phyloP scores from a whole-genome alignment of 2,797 vertebrate species.

The Chelon labrosus region DNA sequence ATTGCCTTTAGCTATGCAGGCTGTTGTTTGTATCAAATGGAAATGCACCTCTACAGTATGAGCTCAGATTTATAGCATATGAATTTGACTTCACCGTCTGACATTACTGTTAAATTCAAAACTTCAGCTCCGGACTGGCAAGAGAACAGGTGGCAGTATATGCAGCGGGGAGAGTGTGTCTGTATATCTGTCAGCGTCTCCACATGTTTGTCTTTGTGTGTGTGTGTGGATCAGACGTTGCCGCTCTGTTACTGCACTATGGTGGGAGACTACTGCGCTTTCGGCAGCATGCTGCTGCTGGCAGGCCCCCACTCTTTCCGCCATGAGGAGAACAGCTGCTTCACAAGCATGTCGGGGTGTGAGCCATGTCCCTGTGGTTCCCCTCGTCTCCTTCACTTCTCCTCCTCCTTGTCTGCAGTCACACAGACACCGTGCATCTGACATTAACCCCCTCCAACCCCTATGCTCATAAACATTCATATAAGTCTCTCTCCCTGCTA shows the following conservation, averaged over 20 bases:
- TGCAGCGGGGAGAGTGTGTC: conserved; percentile 36
- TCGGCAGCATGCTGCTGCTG: conserved; percentile 74
- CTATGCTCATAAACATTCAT: conserved; percentile 40
- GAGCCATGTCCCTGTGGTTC: conserved; percentile 72
- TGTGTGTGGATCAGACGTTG: conserved; percentile 32
- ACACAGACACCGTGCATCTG: conserved; percentile 48
- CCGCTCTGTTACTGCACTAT: conserved; percentile 55
- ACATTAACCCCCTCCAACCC: conserved; percentile 53
- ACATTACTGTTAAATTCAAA: conserved; percentile 62
- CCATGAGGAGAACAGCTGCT: conserved; percentile 84
- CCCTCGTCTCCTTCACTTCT: conserved; percentile 60
- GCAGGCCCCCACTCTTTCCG: conserved; percentile 65
- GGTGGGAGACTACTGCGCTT: conserved; percentile 67
- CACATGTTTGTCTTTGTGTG: conserved; percentile 21
- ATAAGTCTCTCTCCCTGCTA: background rate
- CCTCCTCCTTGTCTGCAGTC: conserved; percentile 48
- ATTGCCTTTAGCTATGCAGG: conserved; percentile 83
- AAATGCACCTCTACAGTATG: conserved; percentile 70
- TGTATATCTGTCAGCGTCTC: conserved; percentile 39
- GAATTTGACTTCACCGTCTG: conserved; percentile 71
- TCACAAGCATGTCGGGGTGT: conserved; percentile 70
- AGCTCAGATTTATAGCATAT: conserved; percentile 73
- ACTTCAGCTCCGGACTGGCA: conserved; percentile 48
- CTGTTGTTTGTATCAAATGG: conserved; percentile 83
- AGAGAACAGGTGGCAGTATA: conserved; percentile 44